Conservation (phyloP, 2,797 vertebrate genomes). For the Melanotaenia boesemani region DNA sequence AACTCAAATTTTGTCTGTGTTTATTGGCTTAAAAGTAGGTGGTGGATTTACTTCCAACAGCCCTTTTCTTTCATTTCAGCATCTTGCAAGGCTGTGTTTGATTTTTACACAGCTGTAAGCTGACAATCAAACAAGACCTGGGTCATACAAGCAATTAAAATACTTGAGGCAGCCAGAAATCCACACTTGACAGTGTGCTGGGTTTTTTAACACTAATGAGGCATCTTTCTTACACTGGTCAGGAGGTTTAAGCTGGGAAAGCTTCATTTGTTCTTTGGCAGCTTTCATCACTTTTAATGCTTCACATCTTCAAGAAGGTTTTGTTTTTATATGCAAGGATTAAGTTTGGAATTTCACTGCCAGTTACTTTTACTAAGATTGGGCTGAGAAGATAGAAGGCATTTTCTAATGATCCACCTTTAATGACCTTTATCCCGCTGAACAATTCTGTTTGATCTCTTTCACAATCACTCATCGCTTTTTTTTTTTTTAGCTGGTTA, state of each 20-base stretch:
- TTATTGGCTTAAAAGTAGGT: conserved; percentile 58
- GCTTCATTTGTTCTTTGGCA: conserved; percentile 45
- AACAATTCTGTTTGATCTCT: conserved; percentile 15
- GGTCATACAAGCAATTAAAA: conserved; percentile 59
- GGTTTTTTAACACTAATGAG: conserved; percentile 56
- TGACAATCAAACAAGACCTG: conserved; percentile 57
- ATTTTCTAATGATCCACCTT: conserved; percentile 12
- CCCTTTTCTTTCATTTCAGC: conserved; percentile 38
- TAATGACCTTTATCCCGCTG: conserved; percentile 5
- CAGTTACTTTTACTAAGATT: conserved; percentile 16
- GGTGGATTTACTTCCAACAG: conserved; percentile 60
- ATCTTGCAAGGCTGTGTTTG: conserved; percentile 38
- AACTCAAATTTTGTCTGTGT: conserved; percentile 65
- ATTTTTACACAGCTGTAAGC: conserved; percentile 51
- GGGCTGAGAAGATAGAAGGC: neutral
- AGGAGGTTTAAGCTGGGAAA: conserved; percentile 41
- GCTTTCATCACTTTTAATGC: conserved; percentile 49
- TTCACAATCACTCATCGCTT: conserved; percentile 2
- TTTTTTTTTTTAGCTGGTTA: neutral
- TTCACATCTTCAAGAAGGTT: conserved; percentile 36
- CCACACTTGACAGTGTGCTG: conserved; percentile 43
- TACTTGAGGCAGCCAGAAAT: conserved; percentile 43
- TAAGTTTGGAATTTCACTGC: conserved; percentile 27
- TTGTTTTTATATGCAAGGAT: conserved; percentile 23
- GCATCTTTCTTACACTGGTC: conserved; percentile 31